Percentiles rank a stretch among this genome's conserved stretches.
Conservation (phyloP, 2,797 vertebrate genomes). For the Ptychadena robeensis region DNA sequence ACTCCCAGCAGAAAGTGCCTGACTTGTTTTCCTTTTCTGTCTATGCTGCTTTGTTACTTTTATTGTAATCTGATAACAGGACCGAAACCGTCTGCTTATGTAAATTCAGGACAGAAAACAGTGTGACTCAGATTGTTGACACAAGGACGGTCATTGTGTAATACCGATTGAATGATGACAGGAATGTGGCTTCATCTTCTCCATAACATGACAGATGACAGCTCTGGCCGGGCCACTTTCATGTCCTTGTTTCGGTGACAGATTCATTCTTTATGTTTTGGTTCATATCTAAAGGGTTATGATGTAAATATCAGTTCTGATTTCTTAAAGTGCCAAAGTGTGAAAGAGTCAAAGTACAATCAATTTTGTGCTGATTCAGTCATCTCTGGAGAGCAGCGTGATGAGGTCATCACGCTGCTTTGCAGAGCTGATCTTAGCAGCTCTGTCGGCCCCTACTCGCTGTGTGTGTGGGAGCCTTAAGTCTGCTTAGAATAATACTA, state of each 20-base stretch:
- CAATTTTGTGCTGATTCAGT: too few relatives aligned
- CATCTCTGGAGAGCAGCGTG: too few relatives aligned
- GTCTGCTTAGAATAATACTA: too few relatives aligned
- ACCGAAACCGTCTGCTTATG: conserved; percentile 46
- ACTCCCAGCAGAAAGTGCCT: conserved; percentile 5
- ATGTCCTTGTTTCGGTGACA: background rate
- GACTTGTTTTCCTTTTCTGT: background rate
- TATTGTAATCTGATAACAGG: conserved; percentile 45
- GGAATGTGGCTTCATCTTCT: conserved; percentile 40
- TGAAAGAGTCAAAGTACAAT: too few relatives aligned
- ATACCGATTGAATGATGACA: conserved; percentile 22
- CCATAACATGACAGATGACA: conserved; percentile 44
- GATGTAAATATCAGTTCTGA: too few relatives aligned
- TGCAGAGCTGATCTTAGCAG: too few relatives aligned
- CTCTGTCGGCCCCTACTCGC: too few relatives aligned
- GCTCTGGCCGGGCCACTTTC: background rate
- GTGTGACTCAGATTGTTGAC: conserved; percentile 54
- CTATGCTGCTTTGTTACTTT: conserved; percentile 31
- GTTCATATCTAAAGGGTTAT: background rate
- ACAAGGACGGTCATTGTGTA: conserved; percentile 46
- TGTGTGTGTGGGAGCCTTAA: too few relatives aligned
- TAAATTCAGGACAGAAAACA: conserved; percentile 45
- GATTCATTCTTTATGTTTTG: background rate
- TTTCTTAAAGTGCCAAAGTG: too few relatives aligned
- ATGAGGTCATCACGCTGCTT: too few relatives aligned